Conservation (phyloP, 2,888 invertebrate species). For the Epistrophe grossulariae region DNA sequence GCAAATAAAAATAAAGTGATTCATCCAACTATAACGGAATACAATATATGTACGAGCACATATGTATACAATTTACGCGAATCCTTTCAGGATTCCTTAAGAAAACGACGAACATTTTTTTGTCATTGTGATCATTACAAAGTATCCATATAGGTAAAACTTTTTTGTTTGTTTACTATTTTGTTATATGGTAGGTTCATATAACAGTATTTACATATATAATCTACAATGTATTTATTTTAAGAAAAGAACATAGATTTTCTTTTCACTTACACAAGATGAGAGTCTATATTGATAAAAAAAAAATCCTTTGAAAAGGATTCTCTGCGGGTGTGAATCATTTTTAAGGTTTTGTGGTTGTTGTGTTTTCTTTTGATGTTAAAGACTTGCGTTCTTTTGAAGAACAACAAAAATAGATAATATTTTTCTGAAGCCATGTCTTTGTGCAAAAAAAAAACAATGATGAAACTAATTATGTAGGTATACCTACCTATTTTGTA, state of each 20-base stretch:
- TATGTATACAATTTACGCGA: constrained; percentile 52
- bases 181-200: constrained; percentile 14
- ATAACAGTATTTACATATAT: background rate
- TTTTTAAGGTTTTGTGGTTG: background rate
- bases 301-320: background rate
- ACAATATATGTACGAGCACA: background rate
- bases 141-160: constrained; percentile 4
- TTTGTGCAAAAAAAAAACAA: background rate
- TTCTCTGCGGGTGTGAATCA: background rate
- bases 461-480: background rate
- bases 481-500: no score
- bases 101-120: constrained; percentile 41
- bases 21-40: constrained; percentile 25
- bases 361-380: constrained; percentile 30
- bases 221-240: background rate
- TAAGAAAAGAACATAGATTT: background rate
- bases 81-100: constrained; percentile 68
- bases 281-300: background rate
- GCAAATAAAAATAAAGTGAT: constrained; percentile 37
- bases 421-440: background rate
- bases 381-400: background rate
- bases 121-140: constrained; percentile 22
- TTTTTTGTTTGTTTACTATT: constrained; percentile 26
- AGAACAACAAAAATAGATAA: background rate
- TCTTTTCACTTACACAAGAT: constrained; percentile 17